These are phyloP conservation scores for Urosaurus nigricauda DNA, from an alignment of 2,797 vertebrate genomes.

Conservation along the genomic window DNA sequence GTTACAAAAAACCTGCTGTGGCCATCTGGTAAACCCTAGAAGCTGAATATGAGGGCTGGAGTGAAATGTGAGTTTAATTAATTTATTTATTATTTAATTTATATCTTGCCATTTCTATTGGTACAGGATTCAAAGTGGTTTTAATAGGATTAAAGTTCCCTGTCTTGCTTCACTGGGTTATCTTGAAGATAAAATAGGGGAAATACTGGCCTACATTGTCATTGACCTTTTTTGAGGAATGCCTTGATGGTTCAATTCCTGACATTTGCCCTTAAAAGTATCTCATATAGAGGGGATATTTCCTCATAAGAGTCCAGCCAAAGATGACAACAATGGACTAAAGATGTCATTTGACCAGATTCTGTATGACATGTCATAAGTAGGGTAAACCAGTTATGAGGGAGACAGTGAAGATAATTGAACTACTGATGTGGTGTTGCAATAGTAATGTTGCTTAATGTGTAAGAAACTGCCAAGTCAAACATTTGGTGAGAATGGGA, in stretches of 20 bases:
- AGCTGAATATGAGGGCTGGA: no score
- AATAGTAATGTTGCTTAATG: background rate
- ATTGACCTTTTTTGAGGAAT: background rate
- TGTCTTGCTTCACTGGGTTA: background rate
- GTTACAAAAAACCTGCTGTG: no score
- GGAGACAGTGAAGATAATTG: background rate
- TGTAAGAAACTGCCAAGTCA: background rate
- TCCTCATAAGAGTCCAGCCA: background rate
- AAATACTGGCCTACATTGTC: background rate
- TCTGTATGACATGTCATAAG: background rate
- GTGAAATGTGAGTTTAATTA: no score
- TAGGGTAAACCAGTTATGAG: constrained; percentile 1
- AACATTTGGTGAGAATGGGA: background rate
- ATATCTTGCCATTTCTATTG: no score
- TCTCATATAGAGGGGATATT: background rate
- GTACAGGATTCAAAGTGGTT: no score
- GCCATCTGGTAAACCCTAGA: no score
- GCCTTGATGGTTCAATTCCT: background rate
- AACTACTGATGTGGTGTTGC: background rate
- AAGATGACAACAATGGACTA: background rate
- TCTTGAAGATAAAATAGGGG: background rate
- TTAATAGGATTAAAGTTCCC: no score
- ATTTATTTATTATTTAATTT: no score
- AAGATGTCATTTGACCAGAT: background rate
- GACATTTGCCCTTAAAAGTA: constrained; percentile 2